phyloP scores from a whole-genome alignment of 2,888 invertebrate genomes.

The Agrotis ipsilon region DNA sequence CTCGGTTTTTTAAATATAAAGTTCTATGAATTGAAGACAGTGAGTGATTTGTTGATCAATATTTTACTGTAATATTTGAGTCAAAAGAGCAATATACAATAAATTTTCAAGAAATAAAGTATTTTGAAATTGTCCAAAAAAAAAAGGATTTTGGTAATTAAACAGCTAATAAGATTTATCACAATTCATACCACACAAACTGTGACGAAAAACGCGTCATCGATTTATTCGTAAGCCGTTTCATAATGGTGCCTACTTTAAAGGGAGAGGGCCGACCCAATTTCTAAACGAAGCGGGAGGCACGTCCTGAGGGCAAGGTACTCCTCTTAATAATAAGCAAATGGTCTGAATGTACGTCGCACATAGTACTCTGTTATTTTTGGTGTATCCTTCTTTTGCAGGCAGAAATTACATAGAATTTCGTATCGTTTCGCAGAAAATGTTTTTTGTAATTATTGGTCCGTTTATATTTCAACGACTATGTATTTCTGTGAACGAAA shows the following conservation, averaged over 20 bases:
- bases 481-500: too few relatives aligned
- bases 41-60: not conserved
- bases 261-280: constrained; percentile 80
- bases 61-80: not conserved
- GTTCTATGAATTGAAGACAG: not conserved
- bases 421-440: too few relatives aligned
- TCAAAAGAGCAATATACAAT: not conserved
- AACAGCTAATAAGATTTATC: not conserved
- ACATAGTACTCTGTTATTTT: constrained; percentile 40
- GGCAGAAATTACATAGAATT: too few relatives aligned
- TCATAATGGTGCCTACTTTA: constrained; percentile 74
- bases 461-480: too few relatives aligned
- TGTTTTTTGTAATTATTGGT: too few relatives aligned
- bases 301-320: constrained; percentile 80
- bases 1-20: constrained; percentile 4
- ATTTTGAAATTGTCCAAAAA: not conserved
- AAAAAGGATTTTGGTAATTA: not conserved
- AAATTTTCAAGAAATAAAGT: too few relatives aligned
- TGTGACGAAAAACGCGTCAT: constrained; percentile 68
- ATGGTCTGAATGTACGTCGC: constrained; percentile 72
- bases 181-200: constrained; percentile 19
- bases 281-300: constrained; percentile 79
- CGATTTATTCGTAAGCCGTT: constrained; percentile 76
- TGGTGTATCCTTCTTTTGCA: too few relatives aligned
- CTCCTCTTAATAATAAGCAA: constrained; percentile 76